A percentile compares a stretch with the other conserved stretches of the same genome.
phyloP scores from a whole-genome alignment of 2,113 vertebrate genomes.

The Rostratula benghalensis region DNA sequence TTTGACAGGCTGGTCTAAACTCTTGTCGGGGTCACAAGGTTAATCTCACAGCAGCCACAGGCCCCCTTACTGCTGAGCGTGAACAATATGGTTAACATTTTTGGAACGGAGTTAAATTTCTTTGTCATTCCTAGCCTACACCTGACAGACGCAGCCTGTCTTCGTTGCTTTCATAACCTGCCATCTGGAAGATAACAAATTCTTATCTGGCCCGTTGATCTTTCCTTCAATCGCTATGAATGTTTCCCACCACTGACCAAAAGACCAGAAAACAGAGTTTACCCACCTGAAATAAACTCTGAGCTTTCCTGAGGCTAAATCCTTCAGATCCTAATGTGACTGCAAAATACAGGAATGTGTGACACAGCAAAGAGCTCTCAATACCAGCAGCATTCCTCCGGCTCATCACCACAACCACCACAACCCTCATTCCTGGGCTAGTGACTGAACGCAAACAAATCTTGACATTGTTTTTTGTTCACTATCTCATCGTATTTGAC shows the following conservation, averaged over 20 bases:
- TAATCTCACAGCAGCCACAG: constrained; percentile 55
- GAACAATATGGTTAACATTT: constrained; percentile 63
- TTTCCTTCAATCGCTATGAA: neutral
- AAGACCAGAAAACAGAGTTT: constrained; percentile 45
- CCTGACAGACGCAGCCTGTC: constrained; percentile 2
- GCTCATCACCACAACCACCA: constrained; percentile 34
- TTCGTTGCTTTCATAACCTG: constrained; percentile 49
- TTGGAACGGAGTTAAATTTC: constrained; percentile 55
- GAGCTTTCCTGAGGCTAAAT: constrained; percentile 57
- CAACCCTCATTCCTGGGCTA: constrained; percentile 42
- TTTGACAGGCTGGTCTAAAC: constrained; percentile 54
- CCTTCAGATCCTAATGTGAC: constrained; percentile 34
- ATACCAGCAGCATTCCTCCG: constrained; percentile 43
- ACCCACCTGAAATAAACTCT: constrained; percentile 62
- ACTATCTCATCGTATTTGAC: neutral
- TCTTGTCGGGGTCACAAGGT: constrained; percentile 55
- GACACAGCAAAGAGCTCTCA: constrained; percentile 55
- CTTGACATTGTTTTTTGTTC: constrained; percentile 34
- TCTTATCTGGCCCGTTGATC: constrained; percentile 7
- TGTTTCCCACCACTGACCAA: constrained; percentile 12
- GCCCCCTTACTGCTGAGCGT: constrained; percentile 39
- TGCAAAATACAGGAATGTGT: constrained; percentile 55
- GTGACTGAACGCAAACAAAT: constrained; percentile 30
- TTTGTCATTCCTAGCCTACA: constrained; percentile 36
- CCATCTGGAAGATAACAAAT: constrained; percentile 55